Percentiles rank a stretch among this genome's conserved stretches.
phyloP scores from a whole-genome alignment of 2,113 vertebrate species.

The Python bivittatus region DNA sequence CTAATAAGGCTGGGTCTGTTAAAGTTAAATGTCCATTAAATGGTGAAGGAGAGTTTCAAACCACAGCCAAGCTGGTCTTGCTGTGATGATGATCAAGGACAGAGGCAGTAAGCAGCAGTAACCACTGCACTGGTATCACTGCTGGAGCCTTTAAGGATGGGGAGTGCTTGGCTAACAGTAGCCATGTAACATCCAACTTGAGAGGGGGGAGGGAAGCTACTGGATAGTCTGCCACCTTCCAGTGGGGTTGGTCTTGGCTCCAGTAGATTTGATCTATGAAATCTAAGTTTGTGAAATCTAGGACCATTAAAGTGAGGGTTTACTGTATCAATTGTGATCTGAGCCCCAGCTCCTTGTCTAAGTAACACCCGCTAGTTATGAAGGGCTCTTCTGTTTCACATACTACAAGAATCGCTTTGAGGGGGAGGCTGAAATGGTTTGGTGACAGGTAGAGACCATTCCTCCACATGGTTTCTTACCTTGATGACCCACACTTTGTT shows the following conservation, averaged over 20 bases:
- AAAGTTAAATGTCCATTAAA: not conserved
- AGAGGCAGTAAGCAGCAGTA: not conserved
- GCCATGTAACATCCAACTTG: not conserved
- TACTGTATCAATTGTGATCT: not conserved
- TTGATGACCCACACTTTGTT: not conserved
- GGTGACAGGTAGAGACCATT: not conserved
- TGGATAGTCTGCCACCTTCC: not conserved
- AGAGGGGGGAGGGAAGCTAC: fast-evolving
- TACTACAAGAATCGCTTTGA: not conserved
- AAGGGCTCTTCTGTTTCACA: not conserved
- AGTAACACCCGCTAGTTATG: not conserved
- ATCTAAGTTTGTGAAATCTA: not conserved
- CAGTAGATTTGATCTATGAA: not conserved
- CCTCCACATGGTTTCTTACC: not conserved
- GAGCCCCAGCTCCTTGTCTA: not conserved
- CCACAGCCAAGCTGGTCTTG: not conserved
- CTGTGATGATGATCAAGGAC: not conserved
- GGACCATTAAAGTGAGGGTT: not conserved
- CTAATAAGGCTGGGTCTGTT: not conserved
- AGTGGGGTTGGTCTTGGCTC: not conserved
- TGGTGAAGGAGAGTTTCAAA: not conserved
- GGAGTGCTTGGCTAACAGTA: not conserved
- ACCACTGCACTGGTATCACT: not conserved
- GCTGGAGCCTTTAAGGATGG: not conserved
- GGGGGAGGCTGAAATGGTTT: not conserved